Evolutionary conservation across 2,113 vertebrate genomes (phyloP), one percentile per base, ranked within the genome.

Genomic region (Physeter macrocephalus): DNA sequence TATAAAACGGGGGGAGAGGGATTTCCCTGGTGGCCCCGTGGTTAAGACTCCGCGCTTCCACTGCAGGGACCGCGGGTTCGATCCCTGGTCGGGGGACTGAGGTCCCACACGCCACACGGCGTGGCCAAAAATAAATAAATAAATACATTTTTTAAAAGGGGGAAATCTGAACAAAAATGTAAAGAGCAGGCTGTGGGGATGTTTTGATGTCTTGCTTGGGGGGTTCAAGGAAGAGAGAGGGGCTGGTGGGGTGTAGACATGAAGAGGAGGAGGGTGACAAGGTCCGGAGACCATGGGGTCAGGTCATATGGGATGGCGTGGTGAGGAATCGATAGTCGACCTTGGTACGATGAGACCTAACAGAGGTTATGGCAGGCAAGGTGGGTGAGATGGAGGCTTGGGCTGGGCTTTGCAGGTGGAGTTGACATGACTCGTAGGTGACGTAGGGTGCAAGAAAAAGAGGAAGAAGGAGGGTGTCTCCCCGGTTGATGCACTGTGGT

Each of bases 401-500:
- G 36, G 52, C 20, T 61, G 27, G 27, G 11, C 31, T 14, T 8
- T 71, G 66, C 10, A 61, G 49, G 64, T n/a, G 1, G 23, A 20
- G 52, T 4, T 71, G 39, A 27, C 4, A 3, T 54, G 29, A 36
- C 15, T 21, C 23, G 7, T 8, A 43, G 36, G 15, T 20, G 9
- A 41, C 12, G 4, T 41, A 18, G 77, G 78, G 17, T 27, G 20
- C 13, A 20, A 39, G 8, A 62, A 29, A 29, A 64, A 49, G 43
- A 43, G 12, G 18, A 29, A 36, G 18, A 29, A 66, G 18, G 54
- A 10, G 8, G 21, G 13, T 10, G 61, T 4, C 10, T 29, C 7
- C 27, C 29, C 0, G 2, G 62, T 52, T 49, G 3, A 14, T 52
- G 43, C 21, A 29, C 0, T 8, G 18, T 23, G 62, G 46, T 2